These are phyloP conservation scores for Megastigmus dorsalis DNA, from an alignment of 2,888 invertebrate species.

Conservation along the genomic window DNA sequence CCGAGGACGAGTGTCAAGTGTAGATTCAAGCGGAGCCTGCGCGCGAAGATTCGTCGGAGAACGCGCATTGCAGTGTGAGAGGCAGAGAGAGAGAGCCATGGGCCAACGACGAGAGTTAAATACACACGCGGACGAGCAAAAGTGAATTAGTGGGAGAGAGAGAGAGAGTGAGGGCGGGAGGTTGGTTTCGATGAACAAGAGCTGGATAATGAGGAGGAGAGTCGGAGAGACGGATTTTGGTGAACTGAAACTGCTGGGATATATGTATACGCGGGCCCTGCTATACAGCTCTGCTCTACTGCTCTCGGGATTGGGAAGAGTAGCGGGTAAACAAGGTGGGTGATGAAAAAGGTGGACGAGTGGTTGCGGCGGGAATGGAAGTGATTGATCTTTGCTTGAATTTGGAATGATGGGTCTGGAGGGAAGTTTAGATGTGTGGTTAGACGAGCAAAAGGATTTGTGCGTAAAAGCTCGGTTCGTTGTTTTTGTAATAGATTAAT, in stretches of 20 bases:
- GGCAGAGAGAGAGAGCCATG: background rate
- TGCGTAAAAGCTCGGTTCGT: no score
- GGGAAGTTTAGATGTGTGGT: no score
- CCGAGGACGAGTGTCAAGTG: conserved; percentile 45
- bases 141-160: conserved; percentile 26
- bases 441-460: background rate
- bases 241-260: no score
- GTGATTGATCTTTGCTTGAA: conserved; percentile 30
- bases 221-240: background rate
- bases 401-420: background rate
- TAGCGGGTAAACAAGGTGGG: conserved; percentile 11
- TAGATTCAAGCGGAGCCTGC: conserved; percentile 21
- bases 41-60: conserved; percentile 21
- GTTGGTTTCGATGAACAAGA: conserved; percentile 35
- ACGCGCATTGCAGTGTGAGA: no score
- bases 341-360: background rate
- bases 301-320: background rate
- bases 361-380: no score
- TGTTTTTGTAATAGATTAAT: background rate
- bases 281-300: background rate
- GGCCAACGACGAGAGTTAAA: conserved; percentile 21
- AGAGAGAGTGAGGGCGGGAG: background rate
- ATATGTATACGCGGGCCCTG: background rate
- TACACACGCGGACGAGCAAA: conserved; percentile 16
- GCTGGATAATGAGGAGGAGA: conserved; percentile 36